These are phyloP conservation scores for Nyctibius grandis DNA, from an alignment of 2,797 vertebrate species.

Conservation along the genomic window DNA sequence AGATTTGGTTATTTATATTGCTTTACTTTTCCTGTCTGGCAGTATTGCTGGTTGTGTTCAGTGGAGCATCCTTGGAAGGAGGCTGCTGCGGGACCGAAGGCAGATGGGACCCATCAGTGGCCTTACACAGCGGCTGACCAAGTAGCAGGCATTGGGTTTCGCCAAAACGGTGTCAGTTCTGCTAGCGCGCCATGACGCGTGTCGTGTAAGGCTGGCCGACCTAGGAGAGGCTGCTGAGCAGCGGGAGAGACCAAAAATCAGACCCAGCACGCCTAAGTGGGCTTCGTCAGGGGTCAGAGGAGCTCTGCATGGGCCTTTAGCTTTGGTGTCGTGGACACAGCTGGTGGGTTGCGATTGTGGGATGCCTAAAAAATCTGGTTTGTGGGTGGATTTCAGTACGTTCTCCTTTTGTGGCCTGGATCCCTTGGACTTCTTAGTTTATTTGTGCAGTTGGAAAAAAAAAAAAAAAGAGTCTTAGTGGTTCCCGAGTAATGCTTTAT, in stretches of 20 bases:
- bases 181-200: rapidly evolving
- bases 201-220: too few species aligned
- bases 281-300: not conserved
- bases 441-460: not conserved
- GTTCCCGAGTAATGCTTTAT: not conserved
- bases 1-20: not conserved
- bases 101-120: not conserved
- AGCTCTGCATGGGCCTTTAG: not conserved
- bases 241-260: not conserved
- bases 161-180: not conserved
- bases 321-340: not conserved
- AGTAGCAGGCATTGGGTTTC: not conserved
- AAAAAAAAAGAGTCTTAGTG: not conserved
- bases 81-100: not conserved
- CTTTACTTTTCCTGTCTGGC: not conserved
- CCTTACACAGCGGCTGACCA: not conserved
- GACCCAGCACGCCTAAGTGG: not conserved
- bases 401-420: not conserved
- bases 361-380: not conserved
- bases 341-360: not conserved
- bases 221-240: not conserved
- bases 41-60: not conserved
- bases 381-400: not conserved
- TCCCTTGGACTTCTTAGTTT: not conserved
- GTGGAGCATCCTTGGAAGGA: not conserved